Evolutionary conservation across 1,140 invertebrate genomes (phyloP).

Genomic region (Drosophila albomicans): DNA sequence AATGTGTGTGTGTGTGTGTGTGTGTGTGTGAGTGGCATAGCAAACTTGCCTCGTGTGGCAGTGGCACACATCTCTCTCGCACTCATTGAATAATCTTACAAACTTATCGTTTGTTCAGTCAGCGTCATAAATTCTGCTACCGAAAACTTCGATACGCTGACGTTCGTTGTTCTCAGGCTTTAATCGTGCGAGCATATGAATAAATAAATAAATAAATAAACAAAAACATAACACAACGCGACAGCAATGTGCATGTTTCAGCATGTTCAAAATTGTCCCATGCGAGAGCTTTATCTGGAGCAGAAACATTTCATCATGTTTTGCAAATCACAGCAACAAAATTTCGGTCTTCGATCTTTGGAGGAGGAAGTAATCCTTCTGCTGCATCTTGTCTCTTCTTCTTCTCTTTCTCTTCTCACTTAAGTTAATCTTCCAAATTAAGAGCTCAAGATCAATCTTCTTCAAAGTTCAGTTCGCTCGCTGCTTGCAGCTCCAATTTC

Average conservation of each 20-base stretch:
- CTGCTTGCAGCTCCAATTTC: background rate
- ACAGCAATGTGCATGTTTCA: slow-evolving; percentile 21
- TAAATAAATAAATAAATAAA: no score
- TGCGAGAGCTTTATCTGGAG: slow-evolving; percentile 12
- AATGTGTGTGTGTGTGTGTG: background rate
- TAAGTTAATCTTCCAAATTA: background rate
- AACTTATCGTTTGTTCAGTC: slow-evolving; percentile 1
- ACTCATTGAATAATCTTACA: background rate
- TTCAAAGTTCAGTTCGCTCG: background rate
- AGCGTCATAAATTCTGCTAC: slow-evolving; percentile 21
- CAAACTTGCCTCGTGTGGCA: slow-evolving; percentile 26
- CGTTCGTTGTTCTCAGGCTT: slow-evolving; percentile 45
- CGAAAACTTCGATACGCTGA: slow-evolving; percentile 34
- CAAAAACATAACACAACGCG: background rate
- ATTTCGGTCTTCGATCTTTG: background rate
- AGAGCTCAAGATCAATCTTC: background rate
- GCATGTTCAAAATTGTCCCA: slow-evolving; percentile 15
- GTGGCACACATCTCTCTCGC: background rate
- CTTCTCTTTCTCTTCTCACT: background rate
- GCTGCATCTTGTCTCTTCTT: background rate
- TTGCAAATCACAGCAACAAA: slow-evolving; percentile 2
- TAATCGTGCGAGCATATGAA: slow-evolving; percentile 13
- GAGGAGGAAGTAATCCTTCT: no score
- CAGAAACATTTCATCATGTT: slow-evolving; percentile 34
- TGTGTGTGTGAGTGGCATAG: slow-evolving; percentile 11